phyloP scores from a whole-genome alignment of 2,888 invertebrate genomes.

The Eristalis intricaria region DNA sequence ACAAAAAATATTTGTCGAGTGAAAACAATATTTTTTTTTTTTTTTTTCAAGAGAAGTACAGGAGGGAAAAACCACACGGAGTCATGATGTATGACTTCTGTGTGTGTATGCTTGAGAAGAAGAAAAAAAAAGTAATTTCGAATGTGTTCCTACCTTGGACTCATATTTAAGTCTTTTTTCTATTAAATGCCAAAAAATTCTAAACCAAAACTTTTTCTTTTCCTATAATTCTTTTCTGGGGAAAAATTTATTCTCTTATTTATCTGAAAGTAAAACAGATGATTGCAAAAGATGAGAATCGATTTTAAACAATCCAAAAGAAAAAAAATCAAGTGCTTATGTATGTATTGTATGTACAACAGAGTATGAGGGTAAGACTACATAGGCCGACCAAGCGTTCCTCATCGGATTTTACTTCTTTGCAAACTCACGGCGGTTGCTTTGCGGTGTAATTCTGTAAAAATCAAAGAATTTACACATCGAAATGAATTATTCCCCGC shows the following conservation, averaged over 20 bases:
- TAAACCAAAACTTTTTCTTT: conserved; percentile 43
- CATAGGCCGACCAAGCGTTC: neutral
- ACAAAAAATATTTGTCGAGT: neutral
- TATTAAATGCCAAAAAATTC: conserved; percentile 61
- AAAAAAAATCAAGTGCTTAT: conserved; percentile 10
- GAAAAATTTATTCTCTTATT: conserved; percentile 23
- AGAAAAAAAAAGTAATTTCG: conserved; percentile 4
- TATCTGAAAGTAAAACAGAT: conserved; percentile 64
- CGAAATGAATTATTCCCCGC: no score
- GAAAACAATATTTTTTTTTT: neutral
- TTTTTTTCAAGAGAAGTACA: neutral
- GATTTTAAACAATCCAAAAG: conserved; percentile 25
- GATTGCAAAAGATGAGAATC: conserved; percentile 48
- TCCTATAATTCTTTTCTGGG: conserved; percentile 14
- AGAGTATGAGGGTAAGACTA: neutral
- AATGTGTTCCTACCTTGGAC: conserved; percentile 69
- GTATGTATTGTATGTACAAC: neutral
- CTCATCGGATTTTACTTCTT: neutral
- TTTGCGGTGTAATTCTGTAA: no score
- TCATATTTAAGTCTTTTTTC: conserved; percentile 50
- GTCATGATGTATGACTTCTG: neutral
- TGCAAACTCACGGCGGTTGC: neutral
- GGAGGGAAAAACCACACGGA: neutral
- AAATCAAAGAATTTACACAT: no score
- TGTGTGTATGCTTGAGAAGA: conserved; percentile 36